Base-by-base conservation (phyloP, 2,888 invertebrate genomes). In the Lobophora halterata region DNA sequence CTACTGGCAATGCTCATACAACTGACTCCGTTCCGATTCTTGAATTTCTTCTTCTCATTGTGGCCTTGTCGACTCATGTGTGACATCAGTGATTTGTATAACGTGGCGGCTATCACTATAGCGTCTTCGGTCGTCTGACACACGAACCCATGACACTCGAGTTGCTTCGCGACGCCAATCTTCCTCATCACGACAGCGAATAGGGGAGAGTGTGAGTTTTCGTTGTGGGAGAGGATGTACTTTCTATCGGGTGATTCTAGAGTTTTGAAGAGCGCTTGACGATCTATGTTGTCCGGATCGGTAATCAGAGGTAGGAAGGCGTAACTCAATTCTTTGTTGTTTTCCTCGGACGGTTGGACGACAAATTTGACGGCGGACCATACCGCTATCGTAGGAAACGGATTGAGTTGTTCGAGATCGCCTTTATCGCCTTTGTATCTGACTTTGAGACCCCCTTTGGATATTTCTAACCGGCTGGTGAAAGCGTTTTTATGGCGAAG, bases 351-450 rank as follows among this genome's bases (percentile, higher is more conserved):
- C 6, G 89, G 82, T 46, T 93, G 92, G 9, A 93, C 90, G 3
- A 94, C 92, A 68, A 96, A 94, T 73, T 95, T 95, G 1, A 97
- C 93, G 0, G 96, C 96, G 8, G 96, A 96, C 97, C 97, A 97
- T 1, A 97, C 96, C 1, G 96, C 96, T 74, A 97, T 97, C 25
- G 95, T 94, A 9, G 96, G 94, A 65, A 96, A 97, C 1, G 96
- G 94, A 64, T 96, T 96, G 32, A 93, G 72, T 61, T 90, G 89
- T 67, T 91, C 91, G 32, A 90, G 64, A 52, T 91, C 91, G 13
- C 90, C 89, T 64, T 89, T 89, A 11, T 90, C 89, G 12, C 90
- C 90, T 69, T 90, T 89, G 56, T 91, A 90, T 66, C 91, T 89
- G n/a, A 94, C 92, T 71, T 92, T 91, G n/a, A 95, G 79, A 9